A percentile compares a stretch with the other conserved stretches of the same genome.
Evolutionary conservation across 2,888 invertebrate genomes (phyloP).

Genomic region (Quadriops clusia): DNA sequence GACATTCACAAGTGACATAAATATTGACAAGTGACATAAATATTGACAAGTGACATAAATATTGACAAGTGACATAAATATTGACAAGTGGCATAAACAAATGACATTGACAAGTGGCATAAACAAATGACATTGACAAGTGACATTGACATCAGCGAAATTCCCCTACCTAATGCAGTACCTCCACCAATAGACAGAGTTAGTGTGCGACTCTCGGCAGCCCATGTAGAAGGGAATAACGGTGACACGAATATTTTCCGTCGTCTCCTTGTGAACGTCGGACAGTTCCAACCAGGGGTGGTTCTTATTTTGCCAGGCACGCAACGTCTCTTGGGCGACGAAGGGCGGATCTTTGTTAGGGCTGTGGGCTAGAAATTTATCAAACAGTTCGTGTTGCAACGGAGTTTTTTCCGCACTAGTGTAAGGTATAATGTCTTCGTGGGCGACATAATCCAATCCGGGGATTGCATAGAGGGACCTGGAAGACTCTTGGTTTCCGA

Average conservation of each 20-base stretch:
- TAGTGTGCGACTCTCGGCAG: conserved; percentile 80
- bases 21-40: too few species aligned
- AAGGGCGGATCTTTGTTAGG: conserved; percentile 81
- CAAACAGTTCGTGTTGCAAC: conserved; percentile 90
- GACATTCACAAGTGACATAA: too few species aligned
- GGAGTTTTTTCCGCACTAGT: conserved; percentile 78
- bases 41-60: too few species aligned
- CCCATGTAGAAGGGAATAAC: conserved; percentile 99
- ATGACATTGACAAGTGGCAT: too few species aligned
- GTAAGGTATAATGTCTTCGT: conserved; percentile 95
- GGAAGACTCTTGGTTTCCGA: conserved; percentile 92
- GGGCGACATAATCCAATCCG: conserved; percentile 94
- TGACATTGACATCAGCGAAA: too few species aligned
- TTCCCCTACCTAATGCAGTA: too few species aligned
- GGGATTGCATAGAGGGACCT: conserved; percentile 92
- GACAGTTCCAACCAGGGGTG: conserved; percentile 94
- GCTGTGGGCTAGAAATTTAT: conserved; percentile 79
- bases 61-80: too few species aligned
- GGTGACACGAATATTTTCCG: conserved; percentile 90
- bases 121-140: too few species aligned
- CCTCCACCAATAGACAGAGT: conserved; percentile 83
- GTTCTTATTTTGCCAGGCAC: conserved; percentile 95
- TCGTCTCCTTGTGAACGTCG: conserved; percentile 94
- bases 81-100: too few species aligned
- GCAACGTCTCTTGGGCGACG: conserved; percentile 76